Conservation (phyloP, 2,113 vertebrate species). For the Xyrauchen texanus region DNA sequence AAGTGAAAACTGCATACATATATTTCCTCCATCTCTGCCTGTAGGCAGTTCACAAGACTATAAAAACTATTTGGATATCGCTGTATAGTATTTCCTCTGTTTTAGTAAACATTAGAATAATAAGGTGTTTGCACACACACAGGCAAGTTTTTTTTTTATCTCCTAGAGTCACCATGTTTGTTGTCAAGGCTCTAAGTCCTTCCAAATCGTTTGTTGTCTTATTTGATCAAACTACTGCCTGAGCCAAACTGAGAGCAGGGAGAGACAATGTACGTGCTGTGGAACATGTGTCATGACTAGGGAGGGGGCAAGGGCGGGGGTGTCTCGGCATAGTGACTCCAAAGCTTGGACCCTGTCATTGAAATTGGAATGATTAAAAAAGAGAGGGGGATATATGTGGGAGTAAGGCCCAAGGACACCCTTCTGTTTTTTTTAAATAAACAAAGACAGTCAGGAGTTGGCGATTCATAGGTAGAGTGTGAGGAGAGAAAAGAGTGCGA, state of each 20-base stretch:
- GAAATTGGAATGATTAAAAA: constrained; percentile 54
- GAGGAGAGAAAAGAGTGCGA: background rate
- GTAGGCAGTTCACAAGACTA: no score
- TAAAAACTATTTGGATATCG: no score
- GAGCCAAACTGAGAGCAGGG: constrained; percentile 68
- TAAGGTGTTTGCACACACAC: background rate
- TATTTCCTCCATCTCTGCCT: no score
- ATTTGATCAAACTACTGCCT: constrained; percentile 72
- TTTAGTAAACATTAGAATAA: background rate
- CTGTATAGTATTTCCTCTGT: background rate
- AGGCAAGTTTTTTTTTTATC: no score
- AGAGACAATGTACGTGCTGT: constrained; percentile 75
- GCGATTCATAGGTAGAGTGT: constrained; percentile 22
- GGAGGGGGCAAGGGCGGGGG: constrained; percentile 59
- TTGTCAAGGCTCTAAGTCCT: constrained; percentile 27
- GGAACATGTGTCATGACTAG: constrained; percentile 65
- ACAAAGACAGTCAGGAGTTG: background rate
- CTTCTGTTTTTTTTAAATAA: background rate
- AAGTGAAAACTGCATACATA: no score
- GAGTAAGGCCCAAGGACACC: constrained; percentile 41
- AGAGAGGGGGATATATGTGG: constrained; percentile 39
- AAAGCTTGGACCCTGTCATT: constrained; percentile 52
- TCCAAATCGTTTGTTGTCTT: constrained; percentile 44
- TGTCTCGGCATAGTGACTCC: constrained; percentile 73
- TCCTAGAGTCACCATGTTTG: background rate